Conservation (phyloP, 2,888 invertebrate species). For the Teleiodes luculella region DNA sequence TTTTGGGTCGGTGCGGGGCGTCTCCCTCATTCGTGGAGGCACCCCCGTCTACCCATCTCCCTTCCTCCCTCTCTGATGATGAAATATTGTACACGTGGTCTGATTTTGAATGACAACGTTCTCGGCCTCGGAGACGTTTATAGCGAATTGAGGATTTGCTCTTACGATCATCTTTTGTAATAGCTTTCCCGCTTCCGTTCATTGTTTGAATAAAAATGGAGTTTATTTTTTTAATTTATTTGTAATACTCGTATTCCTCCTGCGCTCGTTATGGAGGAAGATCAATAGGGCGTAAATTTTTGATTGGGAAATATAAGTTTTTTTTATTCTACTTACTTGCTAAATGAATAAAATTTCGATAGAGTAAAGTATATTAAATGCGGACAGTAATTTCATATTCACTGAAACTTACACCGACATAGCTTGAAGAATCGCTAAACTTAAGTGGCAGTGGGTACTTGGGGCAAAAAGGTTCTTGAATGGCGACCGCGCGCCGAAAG, state of each 20-base stretch:
- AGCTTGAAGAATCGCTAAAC: too few species aligned
- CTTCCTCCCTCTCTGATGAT: slow-evolving; percentile 79
- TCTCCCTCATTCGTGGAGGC: slow-evolving; percentile 24
- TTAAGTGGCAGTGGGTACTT: too few species aligned
- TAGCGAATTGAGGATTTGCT: slow-evolving; percentile 64
- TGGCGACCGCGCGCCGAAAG: too few species aligned
- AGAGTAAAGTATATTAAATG: too few species aligned
- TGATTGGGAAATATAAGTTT: too few species aligned
- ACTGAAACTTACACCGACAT: too few species aligned
- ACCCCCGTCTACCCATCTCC: slow-evolving; percentile 7
- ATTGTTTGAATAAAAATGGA: slow-evolving; percentile 1
- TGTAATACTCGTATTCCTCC: too few species aligned
- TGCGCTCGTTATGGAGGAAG: background rate
- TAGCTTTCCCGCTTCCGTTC: slow-evolving; percentile 26
- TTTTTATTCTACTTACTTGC: too few species aligned
- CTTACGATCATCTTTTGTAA: slow-evolving; percentile 52
- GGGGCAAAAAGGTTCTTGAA: too few species aligned
- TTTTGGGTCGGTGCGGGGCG: slow-evolving; percentile 64
- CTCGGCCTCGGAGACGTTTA: slow-evolving; percentile 69
- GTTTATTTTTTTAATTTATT: slow-evolving; percentile 25
- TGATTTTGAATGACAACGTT: slow-evolving; percentile 85
- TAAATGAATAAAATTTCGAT: too few species aligned
- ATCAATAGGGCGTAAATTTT: background rate
- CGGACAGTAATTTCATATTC: too few species aligned
- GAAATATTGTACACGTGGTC: slow-evolving; percentile 86